Conservation (phyloP, 1,140 invertebrate genomes). For the Drosophila nikananu region DNA sequence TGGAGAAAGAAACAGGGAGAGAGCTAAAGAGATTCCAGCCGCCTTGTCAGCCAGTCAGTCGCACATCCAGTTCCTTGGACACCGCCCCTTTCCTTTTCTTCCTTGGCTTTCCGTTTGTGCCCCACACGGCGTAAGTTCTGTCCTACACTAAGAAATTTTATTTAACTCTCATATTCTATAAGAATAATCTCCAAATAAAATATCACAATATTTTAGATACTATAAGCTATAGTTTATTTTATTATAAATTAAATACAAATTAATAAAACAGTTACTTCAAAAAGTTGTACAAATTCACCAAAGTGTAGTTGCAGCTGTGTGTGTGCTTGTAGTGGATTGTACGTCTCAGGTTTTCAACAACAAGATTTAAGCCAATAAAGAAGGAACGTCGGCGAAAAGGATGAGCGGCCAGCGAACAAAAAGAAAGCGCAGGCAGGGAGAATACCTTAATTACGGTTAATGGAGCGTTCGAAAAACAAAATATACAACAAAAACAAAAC, state of each 20-base stretch:
- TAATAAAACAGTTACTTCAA: not conserved
- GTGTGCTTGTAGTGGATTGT: constrained; percentile 50
- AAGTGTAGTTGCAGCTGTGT: constrained; percentile 65
- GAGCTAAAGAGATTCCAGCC: constrained; percentile 28
- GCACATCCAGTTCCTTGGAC: constrained; percentile 37
- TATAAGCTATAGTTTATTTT: not conserved
- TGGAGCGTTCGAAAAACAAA: constrained; percentile 71
- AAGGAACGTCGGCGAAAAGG: constrained; percentile 61
- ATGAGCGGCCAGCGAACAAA: constrained; percentile 58
- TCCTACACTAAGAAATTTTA: not conserved
- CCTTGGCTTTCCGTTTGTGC: constrained; percentile 27
- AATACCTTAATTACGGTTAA: constrained; percentile 85
- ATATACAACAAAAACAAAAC: constrained; percentile 38
- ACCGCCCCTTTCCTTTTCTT: constrained; percentile 9
- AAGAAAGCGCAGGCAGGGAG: constrained; percentile 78
- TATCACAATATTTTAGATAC: not conserved
- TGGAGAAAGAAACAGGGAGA: constrained; percentile 15
- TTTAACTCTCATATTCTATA: not conserved
- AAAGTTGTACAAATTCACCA: too few species aligned
- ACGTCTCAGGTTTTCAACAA: constrained; percentile 80
- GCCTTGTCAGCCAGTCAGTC: constrained; percentile 55
- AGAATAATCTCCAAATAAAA: not conserved
- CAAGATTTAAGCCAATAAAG: constrained; percentile 80
- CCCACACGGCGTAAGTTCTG: constrained; percentile 53
- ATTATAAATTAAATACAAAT: fast-evolving